Percentiles rank a stretch among this genome's conserved stretches.
These are phyloP conservation scores for Semaprochilodus insignis DNA, from an alignment of 2,797 vertebrate genomes.

Conservation along the genomic window DNA sequence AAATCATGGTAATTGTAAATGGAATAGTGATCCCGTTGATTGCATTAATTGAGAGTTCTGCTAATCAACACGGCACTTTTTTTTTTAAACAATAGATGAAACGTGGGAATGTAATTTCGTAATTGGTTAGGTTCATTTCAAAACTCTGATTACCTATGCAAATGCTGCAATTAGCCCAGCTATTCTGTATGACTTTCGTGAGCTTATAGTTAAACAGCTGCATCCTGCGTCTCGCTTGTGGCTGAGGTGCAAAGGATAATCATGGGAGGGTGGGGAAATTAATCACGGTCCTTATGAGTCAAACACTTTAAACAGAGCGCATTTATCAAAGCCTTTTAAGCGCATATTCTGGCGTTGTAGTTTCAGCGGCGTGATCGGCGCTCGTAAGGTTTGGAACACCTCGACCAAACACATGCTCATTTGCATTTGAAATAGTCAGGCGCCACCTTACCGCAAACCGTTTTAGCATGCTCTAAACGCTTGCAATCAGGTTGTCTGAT, in stretches of 20 bases:
- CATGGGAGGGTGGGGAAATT: conserved; percentile 65
- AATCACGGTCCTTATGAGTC: conserved; percentile 64
- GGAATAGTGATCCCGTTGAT: conserved; percentile 41
- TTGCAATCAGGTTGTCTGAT: not conserved
- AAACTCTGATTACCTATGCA: conserved; percentile 52
- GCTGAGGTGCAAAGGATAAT: conserved; percentile 42
- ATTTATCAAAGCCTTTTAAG: conserved; percentile 34
- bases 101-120: conserved; percentile 44
- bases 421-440: conserved; percentile 14
- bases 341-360: not conserved
- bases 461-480: not conserved
- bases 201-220: conserved; percentile 63
- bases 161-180: conserved; percentile 50
- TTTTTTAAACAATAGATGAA: conserved; percentile 29
- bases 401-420: not conserved
- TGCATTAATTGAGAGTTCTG: conserved; percentile 50
- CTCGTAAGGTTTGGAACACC: not conserved
- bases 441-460: not conserved
- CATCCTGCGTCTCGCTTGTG: conserved; percentile 60
- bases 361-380: not conserved
- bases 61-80: conserved; percentile 45
- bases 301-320: conserved; percentile 26
- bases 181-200: conserved; percentile 30
- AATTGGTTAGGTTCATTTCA: conserved; percentile 54
- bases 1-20: conserved; percentile 25